These are phyloP conservation scores for Xestia c-nigrum DNA, from an alignment of 2,888 invertebrate species.

Conservation along the genomic window DNA sequence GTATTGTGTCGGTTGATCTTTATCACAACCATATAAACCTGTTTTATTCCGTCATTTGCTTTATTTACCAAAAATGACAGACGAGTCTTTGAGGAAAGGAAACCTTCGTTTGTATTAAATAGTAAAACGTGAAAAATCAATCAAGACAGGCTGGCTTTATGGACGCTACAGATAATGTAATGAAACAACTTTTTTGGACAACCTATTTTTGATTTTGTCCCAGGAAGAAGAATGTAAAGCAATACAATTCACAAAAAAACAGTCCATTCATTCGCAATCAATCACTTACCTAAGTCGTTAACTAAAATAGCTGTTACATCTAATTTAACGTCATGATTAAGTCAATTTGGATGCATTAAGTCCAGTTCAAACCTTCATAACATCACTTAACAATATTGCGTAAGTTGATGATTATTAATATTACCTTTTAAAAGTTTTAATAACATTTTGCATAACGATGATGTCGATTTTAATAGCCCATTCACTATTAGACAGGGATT, in stretches of 20 bases:
- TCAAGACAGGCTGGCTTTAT: neutral
- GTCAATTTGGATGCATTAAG: constrained; percentile 34
- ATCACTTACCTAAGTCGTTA: constrained; percentile 14
- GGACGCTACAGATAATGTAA: neutral
- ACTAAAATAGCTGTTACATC: constrained; percentile 29
- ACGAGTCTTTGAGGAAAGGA: neutral
- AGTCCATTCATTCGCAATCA: constrained; percentile 12
- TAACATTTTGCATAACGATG: constrained; percentile 54
- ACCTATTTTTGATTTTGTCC: neutral
- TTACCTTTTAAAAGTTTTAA: constrained; percentile 40
- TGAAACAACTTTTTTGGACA: neutral
- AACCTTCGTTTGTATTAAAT: constrained; percentile 15
- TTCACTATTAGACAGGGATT: constrained; percentile 42
- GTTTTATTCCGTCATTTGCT: neutral
- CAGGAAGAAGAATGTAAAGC: neutral
- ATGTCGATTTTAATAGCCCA: constrained; percentile 46
- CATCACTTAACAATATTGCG: constrained; percentile 43
- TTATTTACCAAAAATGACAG: constrained; percentile 21
- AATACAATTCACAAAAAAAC: neutral
- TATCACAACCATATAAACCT: neutral
- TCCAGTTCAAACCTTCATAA: constrained; percentile 29
- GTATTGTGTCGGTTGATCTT: neutral
- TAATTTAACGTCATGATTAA: constrained; percentile 30
- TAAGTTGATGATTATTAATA: constrained; percentile 30
- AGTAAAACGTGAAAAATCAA: constrained; percentile 22